phyloP scores from a whole-genome alignment of 1,140 invertebrate genomes.

The Microplitis demolitor region DNA sequence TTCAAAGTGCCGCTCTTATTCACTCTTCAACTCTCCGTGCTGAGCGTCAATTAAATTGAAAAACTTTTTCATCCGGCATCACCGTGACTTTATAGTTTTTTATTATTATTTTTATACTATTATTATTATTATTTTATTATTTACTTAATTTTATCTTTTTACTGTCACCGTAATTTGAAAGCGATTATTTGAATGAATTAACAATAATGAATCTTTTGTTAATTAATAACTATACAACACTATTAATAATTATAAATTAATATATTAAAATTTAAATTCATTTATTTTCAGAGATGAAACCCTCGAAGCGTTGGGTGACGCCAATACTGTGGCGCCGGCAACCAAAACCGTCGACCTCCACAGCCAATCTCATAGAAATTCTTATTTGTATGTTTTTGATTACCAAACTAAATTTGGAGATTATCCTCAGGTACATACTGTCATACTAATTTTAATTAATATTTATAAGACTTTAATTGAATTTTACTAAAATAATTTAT shows the following conservation, averaged over 20 bases:
- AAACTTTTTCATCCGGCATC: background rate
- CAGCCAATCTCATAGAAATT: slow-evolving; percentile 79
- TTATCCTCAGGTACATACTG: slow-evolving; percentile 81
- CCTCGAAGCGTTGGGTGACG: slow-evolving; percentile 91
- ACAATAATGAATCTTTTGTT: background rate
- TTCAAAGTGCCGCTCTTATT: background rate
- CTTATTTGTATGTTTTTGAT: slow-evolving; percentile 91
- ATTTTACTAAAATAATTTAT: too few relatives aligned
- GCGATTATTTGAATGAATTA: background rate
- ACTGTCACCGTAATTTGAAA: background rate
- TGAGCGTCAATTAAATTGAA: slow-evolving; percentile 13
- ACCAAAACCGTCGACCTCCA: slow-evolving; percentile 91
- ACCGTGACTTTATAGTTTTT: background rate
- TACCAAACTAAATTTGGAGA: slow-evolving; percentile 92
- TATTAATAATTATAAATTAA: too few relatives aligned
- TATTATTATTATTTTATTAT: background rate
- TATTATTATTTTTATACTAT: background rate
- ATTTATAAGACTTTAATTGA: background rate
- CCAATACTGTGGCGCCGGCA: slow-evolving; percentile 89
- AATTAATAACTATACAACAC: background rate
- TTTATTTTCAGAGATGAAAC: slow-evolving; percentile 81
- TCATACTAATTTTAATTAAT: background rate
- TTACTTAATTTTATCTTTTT: background rate
- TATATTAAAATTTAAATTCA: background rate
- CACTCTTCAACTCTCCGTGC: background rate